Base-by-base conservation (phyloP, 35 echinoderm and acorn worm genomes). In the Ophiothrix spiculata region DNA sequence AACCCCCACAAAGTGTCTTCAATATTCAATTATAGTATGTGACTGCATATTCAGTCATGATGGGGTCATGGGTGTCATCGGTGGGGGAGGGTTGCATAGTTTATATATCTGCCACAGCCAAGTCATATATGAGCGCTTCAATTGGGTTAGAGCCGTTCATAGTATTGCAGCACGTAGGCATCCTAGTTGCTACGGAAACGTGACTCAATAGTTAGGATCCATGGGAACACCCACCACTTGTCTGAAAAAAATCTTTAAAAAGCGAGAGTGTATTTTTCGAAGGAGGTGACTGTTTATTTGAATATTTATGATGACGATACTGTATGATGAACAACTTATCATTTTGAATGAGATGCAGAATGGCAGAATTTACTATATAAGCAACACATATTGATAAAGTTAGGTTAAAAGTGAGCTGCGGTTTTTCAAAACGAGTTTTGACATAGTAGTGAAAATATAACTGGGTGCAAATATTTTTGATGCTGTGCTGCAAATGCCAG, bases 161-260 rank as follows among this genome's bases (percentile, higher is more conserved):
- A n/a, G n/a, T n/a, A n/a, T n/a, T n/a, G n/a, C n/a, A 69, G 25
- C 60, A 69, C 23, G 60, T 69, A 69, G 8, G 60, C 23, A 25
- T 15, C 60, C 25, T 2, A 69, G 60, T 69, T 69, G 60, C 60
- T 69, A 69, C 6, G 60, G 60, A 69, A 69, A 69, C 60, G 29
- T 69, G 60, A 69, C 60, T 69, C 60, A 69, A 69, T 69, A 69
- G 60, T 28, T 69, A n/a, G 60, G 60, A 69, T 69, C 60, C 60
- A 69, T 25, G 60, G 60, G 60, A 69, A 69, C 8, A 10, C 8
- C 60, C 60, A 69, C 60, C 60, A 69, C 60, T 69, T 69, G 42
- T 69, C 60, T 69, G 60, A 69, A 69, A 4, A 25, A 69, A 69
- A 25, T 12, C 23, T 69, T 6, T 25, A 69, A 69, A 69, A 15